phyloP scores from a whole-genome alignment of 1,140 invertebrate genomes.

The Ditylenchus dipsaci region DNA sequence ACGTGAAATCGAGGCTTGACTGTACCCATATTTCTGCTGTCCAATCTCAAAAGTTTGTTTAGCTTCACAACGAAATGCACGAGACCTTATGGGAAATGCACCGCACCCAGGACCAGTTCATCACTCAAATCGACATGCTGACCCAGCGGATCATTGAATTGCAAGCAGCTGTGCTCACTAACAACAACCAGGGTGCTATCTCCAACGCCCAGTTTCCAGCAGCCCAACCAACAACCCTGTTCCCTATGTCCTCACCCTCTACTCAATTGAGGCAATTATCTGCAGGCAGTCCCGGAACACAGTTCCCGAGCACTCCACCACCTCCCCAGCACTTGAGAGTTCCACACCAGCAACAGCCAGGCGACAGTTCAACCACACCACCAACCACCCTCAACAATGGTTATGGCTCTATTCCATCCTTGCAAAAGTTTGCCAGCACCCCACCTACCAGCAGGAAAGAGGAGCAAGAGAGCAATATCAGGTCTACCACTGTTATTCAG shows the following conservation, averaged over 20 bases:
- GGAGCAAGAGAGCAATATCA: not conserved
- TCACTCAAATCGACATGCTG: conserved; percentile 49
- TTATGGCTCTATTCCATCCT: not conserved
- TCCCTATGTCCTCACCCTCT: not conserved
- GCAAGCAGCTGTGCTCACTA: conserved; percentile 22
- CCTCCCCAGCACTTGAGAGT: conserved; percentile 1
- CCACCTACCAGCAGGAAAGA: not conserved
- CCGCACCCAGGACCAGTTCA: conserved; percentile 56
- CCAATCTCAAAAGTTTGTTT: conserved; percentile 13
- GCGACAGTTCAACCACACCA: not conserved
- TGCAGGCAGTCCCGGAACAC: not conserved
- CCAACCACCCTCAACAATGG: not conserved
- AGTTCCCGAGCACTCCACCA: not conserved
- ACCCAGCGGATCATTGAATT: conserved; percentile 35
- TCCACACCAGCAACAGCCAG: not conserved
- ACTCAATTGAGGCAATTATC: not conserved
- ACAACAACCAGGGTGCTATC: not conserved
- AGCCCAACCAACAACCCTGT: not conserved
- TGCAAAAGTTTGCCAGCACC: not conserved
- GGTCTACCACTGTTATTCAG: not conserved
- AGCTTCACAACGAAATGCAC: conserved; percentile 58
- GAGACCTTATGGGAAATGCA: conserved; percentile 58
- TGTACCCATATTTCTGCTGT: too few species aligned
- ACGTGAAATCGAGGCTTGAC: too few species aligned
- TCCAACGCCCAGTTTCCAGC: not conserved